Evolutionary conservation across 1,140 invertebrate genomes (phyloP).

Genomic region (Centruroides vittatus): DNA sequence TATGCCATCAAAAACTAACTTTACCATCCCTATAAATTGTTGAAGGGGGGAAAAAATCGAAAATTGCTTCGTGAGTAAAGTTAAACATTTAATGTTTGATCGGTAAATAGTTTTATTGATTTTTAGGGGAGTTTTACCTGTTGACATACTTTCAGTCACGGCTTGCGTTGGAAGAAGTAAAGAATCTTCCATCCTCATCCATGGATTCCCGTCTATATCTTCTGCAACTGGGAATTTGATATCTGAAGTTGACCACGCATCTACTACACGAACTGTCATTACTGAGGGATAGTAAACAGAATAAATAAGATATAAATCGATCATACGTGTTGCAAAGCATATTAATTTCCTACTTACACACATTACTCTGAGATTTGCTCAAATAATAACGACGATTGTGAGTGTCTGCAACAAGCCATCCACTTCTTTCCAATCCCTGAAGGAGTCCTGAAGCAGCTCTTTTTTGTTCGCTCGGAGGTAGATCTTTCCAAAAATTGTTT

Average conservation of each 20-base stretch:
- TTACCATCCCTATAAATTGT: too few species aligned
- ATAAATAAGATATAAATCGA: conserved; percentile 37
- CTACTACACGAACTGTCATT: conserved; percentile 65
- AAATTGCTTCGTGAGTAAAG: too few species aligned
- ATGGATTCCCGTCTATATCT: conserved; percentile 33
- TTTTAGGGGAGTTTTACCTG: too few species aligned
- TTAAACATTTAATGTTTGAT: too few species aligned
- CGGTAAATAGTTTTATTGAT: too few species aligned
- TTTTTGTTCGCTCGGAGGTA: conserved; percentile 47
- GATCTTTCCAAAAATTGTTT: conserved; percentile 70
- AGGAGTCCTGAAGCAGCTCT: conserved; percentile 66
- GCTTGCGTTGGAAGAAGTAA: conserved; percentile 63
- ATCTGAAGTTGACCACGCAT: conserved; percentile 58
- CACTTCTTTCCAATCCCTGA: conserved; percentile 78
- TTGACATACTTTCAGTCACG: conserved; percentile 26
- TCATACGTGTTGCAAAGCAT: neutral
- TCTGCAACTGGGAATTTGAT: conserved; percentile 60
- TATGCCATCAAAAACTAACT: too few species aligned
- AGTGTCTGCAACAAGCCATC: conserved; percentile 74
- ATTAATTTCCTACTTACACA: conserved; percentile 45
- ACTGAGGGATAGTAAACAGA: conserved; percentile 10
- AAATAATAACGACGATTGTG: conserved; percentile 60
- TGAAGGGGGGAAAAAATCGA: too few species aligned
- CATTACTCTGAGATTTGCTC: conserved; percentile 64
- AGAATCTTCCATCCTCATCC: conserved; percentile 56